Base-by-base conservation (phyloP, 2,113 vertebrate species). In the Scolopax mira region DNA sequence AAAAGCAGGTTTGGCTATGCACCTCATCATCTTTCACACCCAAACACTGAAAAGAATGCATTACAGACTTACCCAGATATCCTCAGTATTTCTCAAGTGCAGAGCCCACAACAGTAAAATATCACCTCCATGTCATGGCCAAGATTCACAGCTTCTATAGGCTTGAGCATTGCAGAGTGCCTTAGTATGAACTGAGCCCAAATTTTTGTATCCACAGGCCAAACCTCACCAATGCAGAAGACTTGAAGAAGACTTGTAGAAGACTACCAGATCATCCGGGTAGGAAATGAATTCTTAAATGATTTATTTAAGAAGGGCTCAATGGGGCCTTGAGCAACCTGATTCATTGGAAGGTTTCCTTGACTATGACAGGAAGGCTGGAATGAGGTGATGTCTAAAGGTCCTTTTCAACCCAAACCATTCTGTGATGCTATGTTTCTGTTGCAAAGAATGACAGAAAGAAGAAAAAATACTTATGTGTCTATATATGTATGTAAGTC, bases 321-420 rank as follows among this genome's bases (percentile, higher is more conserved):
- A 11, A 66, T 41, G 9, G 31, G 6, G 5, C 25, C 64, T 54
- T 58, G 19, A 21, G 31, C 24, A 90, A 75, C 3, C 3, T 55
- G 22, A 22, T 65, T 6, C 11, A n/a, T 11, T 2, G 6, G n/a
- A 62, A 65, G 15, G 2, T 65, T 25, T 37, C 13, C 25, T 21
- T 72, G n/a, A 7, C 7, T 2, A 18, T 0, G 2, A 11, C 16
- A 80, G 12, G 18, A 31, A 0, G 2, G 8, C 28, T 75, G 27
- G 27, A 72, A 54, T 3, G 10, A 41, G 11, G 13, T 4, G 3
- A 22, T 3, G 1, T 72, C 17, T 49, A n/a, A 27, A 48, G 10
- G 13, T 44, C 21, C 21, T 5, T 72, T 93, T 17, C 24, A 79
- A 49, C 2, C 28, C 7, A 51, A 77, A 57, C 7, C 1, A 19